Evolutionary conservation across 1,140 invertebrate genomes (phyloP).

Genomic region (Pogonognathellus flavescens): DNA sequence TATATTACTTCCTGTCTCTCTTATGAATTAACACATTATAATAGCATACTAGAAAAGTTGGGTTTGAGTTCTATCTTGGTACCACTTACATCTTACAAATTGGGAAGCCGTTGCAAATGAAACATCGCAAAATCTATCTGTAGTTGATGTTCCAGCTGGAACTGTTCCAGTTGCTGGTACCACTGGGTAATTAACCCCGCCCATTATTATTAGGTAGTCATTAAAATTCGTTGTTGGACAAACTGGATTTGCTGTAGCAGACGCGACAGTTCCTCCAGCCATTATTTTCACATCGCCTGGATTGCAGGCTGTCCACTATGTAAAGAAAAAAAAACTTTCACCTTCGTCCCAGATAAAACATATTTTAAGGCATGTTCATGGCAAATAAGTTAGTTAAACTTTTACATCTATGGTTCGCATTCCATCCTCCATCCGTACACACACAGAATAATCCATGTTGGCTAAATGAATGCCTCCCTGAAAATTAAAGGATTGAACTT

Average conservation of each 20-base stretch:
- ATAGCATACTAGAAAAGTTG: not conserved
- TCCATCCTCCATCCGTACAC: slow-evolving; percentile 65
- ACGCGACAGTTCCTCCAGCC: not conserved
- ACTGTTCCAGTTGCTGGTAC: not conserved
- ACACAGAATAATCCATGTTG: slow-evolving; percentile 63
- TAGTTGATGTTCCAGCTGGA: not conserved
- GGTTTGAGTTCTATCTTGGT: not conserved
- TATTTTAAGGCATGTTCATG: not conserved
- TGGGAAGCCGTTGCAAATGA: slow-evolving; percentile 16
- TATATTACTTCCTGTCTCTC: not conserved
- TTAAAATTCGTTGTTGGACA: slow-evolving; percentile 38
- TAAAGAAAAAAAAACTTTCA: not conserved
- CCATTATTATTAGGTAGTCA: slow-evolving; percentile 62
- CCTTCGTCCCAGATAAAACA: not conserved
- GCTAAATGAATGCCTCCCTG: slow-evolving; percentile 61
- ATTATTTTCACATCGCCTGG: slow-evolving; percentile 15
- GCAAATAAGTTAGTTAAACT: not conserved
- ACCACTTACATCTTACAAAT: slow-evolving; percentile 60
- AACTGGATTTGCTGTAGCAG: not conserved
- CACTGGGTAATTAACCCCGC: slow-evolving; percentile 51
- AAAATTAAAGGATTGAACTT: slow-evolving; percentile 64
- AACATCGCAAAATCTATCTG: slow-evolving; percentile 63
- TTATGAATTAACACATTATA: not conserved
- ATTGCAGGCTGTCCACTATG: slow-evolving; percentile 63
- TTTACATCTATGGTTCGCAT: slow-evolving; percentile 66